Evolutionary conservation across 2,797 vertebrate genomes (phyloP), one percentile per base, ranked within the genome.

Genomic region (Eulemur albifrons): DNA sequence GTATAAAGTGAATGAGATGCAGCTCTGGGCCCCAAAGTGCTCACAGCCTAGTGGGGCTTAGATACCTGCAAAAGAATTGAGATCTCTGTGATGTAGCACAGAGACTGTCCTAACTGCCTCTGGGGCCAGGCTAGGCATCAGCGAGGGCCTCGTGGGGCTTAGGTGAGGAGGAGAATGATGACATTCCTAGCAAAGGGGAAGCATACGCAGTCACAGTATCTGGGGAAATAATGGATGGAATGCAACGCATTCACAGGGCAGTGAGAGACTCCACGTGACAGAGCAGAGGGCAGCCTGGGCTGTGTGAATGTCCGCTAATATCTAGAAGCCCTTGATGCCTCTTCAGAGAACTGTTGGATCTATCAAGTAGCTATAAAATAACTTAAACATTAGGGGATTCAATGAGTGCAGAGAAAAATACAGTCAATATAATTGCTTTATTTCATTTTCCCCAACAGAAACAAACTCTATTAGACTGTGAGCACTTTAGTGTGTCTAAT

Each of bases 361-460:
- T 97, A 59, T 77, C 86, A 89, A 79, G 38, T 32, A 93, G 91
- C 86, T 93, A 65, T 93, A 92, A 88, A 96, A 95, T 94, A 96
- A 93, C 91, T 93, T 88, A 91, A 96, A 89, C 95, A 79, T 96
- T 96, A 90, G 94, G 94, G 50, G 21, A 81, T 93, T 95, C 86
- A 90, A 61, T 88, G 93, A 96, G 86, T 92, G 96, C 93, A 82
- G 83, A 93, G 93, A 95, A 91, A 97, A 93, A 97, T 73, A 75
- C 4, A 94, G 96, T 97, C 83, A 87, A 50, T 93, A 81, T 91
- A 95, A 93, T 90, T 95, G 91, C 94, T 87, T 94, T 94, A 77
- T 45, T 94, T 96, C 91, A 96, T 97, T 95, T 95, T 94, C 83
- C 25, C 86, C 77, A 80, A 73, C 65, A 94, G 95, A 97, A 96